Conservation (phyloP, 2,113 vertebrate species). For the Misgurnus mizolepis region DNA sequence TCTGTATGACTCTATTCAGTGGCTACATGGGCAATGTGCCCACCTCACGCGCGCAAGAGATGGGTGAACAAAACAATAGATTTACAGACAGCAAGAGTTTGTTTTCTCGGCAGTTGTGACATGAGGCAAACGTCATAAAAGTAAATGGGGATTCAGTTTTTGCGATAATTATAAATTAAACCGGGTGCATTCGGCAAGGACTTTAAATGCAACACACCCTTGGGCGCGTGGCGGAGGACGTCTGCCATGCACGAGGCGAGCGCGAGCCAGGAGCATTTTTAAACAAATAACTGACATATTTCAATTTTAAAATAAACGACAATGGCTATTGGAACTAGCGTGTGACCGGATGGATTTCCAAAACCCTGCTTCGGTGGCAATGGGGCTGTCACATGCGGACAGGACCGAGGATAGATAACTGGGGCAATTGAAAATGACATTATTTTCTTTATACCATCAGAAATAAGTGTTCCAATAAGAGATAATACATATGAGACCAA, state of each 20-base stretch:
- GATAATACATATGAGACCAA: constrained; percentile 33
- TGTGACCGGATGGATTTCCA: constrained; percentile 20
- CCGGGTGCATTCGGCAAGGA: constrained; percentile 8
- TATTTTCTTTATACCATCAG: not conserved
- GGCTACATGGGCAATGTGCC: constrained; percentile 9
- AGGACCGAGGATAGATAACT: constrained; percentile 28
- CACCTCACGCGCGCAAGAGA: not conserved
- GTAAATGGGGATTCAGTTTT: not conserved
- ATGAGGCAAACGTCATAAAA: not conserved
- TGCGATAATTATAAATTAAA: not conserved
- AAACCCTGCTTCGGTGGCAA: constrained; percentile 34
- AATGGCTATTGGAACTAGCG: constrained; percentile 17
- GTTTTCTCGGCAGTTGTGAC: not conserved
- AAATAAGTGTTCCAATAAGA: not conserved
- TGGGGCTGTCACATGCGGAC: constrained; percentile 37
- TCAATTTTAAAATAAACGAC: constrained; percentile 40
- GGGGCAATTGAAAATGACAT: constrained; percentile 20
- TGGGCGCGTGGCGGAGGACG: constrained; percentile 10
- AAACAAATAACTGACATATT: constrained; percentile 3
- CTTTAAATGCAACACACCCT: constrained; percentile 39
- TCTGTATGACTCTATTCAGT: constrained; percentile 19
- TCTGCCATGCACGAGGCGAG: constrained; percentile 27
- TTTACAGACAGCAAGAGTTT: not conserved
- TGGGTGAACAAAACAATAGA: not conserved
- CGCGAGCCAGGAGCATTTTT: constrained; percentile 18